Percentiles rank a stretch among this genome's conserved stretches.
Evolutionary conservation across 2,113 vertebrate species (phyloP).

Genomic region (Euleptes europaea): DNA sequence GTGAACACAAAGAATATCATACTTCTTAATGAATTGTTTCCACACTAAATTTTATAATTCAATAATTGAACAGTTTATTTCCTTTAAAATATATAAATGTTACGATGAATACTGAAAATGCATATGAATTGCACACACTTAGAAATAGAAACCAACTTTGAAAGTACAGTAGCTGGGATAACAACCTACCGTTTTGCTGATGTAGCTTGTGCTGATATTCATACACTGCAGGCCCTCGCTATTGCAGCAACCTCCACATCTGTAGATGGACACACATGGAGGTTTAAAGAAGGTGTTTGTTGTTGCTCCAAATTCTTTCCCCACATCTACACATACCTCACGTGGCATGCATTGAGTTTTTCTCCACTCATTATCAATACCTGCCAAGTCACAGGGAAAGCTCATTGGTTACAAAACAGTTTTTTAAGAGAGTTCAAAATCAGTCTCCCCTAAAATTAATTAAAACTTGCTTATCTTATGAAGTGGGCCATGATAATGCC

Average conservation of each 20-base stretch:
- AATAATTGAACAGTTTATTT: not conserved
- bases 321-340: slow-evolving; percentile 98
- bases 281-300: slow-evolving; percentile 99
- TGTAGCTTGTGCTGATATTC: slow-evolving; percentile 92
- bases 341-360: slow-evolving; percentile 96
- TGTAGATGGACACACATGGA: slow-evolving; percentile 97
- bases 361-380: slow-evolving; percentile 98
- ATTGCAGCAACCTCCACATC: slow-evolving; percentile 99
- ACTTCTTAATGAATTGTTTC: not conserved
- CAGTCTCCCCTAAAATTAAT: slow-evolving; percentile 25
- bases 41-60: not conserved
- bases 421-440: slow-evolving; percentile 38
- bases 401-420: slow-evolving; percentile 68
- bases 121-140: not conserved
- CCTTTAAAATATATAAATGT: not conserved
- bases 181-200: slow-evolving; percentile 95
- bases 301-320: slow-evolving; percentile 95
- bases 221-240: slow-evolving; percentile 94
- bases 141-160: not conserved
- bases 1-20: not conserved
- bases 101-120: not conserved
- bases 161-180: not conserved
- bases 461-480: slow-evolving; percentile 15
- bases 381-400: slow-evolving; percentile 83
- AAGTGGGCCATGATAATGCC: slow-evolving; percentile 13